Evolutionary conservation across 2,888 invertebrate species (phyloP).

Genomic region (Girardia tigrina): DNA sequence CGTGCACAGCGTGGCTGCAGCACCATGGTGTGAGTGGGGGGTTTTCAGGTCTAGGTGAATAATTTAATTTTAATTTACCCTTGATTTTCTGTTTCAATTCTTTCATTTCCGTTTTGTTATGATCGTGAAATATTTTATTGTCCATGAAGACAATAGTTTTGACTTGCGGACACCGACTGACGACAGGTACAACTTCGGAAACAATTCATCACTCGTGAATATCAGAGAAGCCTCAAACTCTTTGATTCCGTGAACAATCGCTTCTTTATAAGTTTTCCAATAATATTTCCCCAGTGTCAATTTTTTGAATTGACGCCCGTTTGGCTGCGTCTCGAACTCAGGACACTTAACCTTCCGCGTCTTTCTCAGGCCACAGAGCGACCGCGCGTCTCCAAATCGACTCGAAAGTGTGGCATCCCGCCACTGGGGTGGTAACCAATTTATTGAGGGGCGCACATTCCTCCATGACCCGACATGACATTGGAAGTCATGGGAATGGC

Average conservation of each 20-base stretch:
- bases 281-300: constrained; percentile 76
- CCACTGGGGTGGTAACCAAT: constrained; percentile 44
- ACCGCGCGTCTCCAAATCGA: constrained; percentile 67
- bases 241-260: constrained; percentile 82
- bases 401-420: constrained; percentile 49
- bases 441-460: constrained; percentile 38
- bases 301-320: constrained; percentile 34
- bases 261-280: constrained; percentile 70
- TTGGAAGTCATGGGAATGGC: constrained; percentile 39
- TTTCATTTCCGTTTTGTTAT: no score
- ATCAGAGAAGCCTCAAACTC: constrained; percentile 95
- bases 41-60: no score
- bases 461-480: constrained; percentile 40
- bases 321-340: constrained; percentile 61
- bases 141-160: no score
- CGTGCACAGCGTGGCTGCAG: no score
- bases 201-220: no score
- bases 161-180: no score
- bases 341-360: constrained; percentile 70
- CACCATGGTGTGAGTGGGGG: no score
- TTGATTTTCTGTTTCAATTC: no score
- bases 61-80: no score
- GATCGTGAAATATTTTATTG: no score
- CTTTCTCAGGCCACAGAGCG: constrained; percentile 60
- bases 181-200: no score